phyloP scores from a whole-genome alignment of 1,140 invertebrate species.

The Antheraea pernyi region DNA sequence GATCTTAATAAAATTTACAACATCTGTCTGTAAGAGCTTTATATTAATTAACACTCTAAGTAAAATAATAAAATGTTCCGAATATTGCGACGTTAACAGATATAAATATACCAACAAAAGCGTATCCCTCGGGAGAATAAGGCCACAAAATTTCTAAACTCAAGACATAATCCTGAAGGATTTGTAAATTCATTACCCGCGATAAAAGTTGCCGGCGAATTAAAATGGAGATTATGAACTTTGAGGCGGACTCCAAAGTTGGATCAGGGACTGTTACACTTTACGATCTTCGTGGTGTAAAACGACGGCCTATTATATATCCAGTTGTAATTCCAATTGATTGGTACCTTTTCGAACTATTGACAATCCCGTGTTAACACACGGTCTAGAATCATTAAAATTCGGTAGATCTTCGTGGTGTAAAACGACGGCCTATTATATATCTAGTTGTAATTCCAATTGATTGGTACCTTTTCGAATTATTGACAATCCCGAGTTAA shows the following conservation, averaged over 20 bases:
- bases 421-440: background rate
- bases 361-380: too few relatives aligned
- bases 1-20: too few relatives aligned
- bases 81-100: background rate
- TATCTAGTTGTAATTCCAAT: background rate
- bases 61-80: background rate
- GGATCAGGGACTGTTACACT: slow-evolving; percentile 6
- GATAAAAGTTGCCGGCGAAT: slow-evolving; percentile 31
- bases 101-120: background rate
- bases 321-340: background rate
- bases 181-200: slow-evolving; percentile 36
- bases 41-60: background rate
- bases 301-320: too few relatives aligned
- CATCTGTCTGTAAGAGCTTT: background rate
- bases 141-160: slow-evolving; percentile 20
- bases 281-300: slow-evolving; percentile 1
- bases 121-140: background rate
- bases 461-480: too few relatives aligned
- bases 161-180: slow-evolving; percentile 29
- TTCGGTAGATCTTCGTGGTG: background rate
- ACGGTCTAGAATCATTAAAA: too few relatives aligned
- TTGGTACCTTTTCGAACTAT: too few relatives aligned
- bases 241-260: slow-evolving; percentile 21
- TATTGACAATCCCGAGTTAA: too few relatives aligned
- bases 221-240: slow-evolving; percentile 38